These are phyloP conservation scores for Leptopilina syphax DNA, from an alignment of 2,888 invertebrate species.

Conservation along the genomic window DNA sequence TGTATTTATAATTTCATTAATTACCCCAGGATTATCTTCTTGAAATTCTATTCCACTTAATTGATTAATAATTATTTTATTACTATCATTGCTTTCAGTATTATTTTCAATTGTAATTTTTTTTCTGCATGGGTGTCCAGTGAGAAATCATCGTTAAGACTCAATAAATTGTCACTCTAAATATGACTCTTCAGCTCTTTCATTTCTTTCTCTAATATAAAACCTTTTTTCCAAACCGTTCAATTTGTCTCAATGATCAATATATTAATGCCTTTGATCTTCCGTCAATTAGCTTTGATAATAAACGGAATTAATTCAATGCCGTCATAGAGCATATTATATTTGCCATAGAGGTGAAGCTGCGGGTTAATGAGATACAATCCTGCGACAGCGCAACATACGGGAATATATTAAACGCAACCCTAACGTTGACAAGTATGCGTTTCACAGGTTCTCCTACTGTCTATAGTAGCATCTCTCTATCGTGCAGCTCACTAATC, in stretches of 20 bases:
- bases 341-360: constrained; percentile 6
- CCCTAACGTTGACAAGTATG: constrained; percentile 37
- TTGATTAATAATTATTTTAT: no score
- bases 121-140: no score
- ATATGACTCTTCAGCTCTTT: no score
- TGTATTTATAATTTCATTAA: no score
- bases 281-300: constrained; percentile 7
- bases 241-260: not conserved
- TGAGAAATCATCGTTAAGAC: no score
- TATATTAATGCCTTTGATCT: not conserved
- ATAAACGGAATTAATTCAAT: constrained; percentile 6
- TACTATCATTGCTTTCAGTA: no score
- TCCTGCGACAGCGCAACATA: constrained; percentile 4
- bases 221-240: not conserved
- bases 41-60: no score
- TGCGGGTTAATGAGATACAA: constrained; percentile 38
- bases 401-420: constrained; percentile 30
- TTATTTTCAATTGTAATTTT: no score
- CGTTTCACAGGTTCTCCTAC: constrained; percentile 6
- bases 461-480: constrained; percentile 42
- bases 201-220: no score
- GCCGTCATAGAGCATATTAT: constrained; percentile 21
- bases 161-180: no score
- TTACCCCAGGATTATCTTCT: no score
- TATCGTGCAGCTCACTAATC: constrained; percentile 60